Percentiles rank a stretch among this genome's conserved stretches.
Conservation (phyloP, 2,113 vertebrate genomes). For the Channa maculata region DNA sequence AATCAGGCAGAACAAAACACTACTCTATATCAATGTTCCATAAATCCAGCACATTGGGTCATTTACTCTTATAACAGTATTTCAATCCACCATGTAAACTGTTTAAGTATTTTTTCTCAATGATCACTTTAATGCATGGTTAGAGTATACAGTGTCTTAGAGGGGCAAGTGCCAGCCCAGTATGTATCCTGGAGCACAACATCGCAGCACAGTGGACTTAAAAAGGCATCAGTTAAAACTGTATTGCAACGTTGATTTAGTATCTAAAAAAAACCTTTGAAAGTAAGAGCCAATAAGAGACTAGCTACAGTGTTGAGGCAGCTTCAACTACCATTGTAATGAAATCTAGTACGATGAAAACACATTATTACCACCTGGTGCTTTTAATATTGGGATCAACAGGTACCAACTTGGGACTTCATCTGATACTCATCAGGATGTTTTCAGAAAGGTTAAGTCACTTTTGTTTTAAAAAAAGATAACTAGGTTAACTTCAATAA, state of each 20-base stretch:
- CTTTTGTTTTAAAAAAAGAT: too few species aligned
- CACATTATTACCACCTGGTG: too few species aligned
- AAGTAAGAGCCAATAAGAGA: not conserved
- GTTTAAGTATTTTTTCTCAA: constrained; percentile 35
- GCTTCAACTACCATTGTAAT: not conserved
- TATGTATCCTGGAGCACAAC: not conserved
- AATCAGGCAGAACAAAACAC: constrained; percentile 65
- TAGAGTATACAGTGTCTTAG: constrained; percentile 2
- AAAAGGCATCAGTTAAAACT: not conserved
- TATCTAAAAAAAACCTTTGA: not conserved
- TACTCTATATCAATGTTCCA: constrained; percentile 41
- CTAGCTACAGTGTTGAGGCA: not conserved
- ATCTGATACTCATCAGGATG: too few species aligned
- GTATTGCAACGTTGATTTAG: not conserved
- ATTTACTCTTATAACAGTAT: constrained; percentile 42
- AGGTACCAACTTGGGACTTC: too few species aligned
- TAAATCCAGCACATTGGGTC: constrained; percentile 42
- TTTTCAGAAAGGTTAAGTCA: too few species aligned
- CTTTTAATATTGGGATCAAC: too few species aligned
- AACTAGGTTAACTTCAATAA: too few species aligned
- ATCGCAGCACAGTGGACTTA: not conserved
- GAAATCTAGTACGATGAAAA: not conserved
- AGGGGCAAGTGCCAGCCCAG: not conserved
- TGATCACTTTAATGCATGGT: constrained; percentile 34
- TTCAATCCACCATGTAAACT: constrained; percentile 33